Evolutionary conservation across 1,140 invertebrate species (phyloP), one percentile per base, ranked within the genome.

Genomic region (Macrobrachium rosenbergii): DNA sequence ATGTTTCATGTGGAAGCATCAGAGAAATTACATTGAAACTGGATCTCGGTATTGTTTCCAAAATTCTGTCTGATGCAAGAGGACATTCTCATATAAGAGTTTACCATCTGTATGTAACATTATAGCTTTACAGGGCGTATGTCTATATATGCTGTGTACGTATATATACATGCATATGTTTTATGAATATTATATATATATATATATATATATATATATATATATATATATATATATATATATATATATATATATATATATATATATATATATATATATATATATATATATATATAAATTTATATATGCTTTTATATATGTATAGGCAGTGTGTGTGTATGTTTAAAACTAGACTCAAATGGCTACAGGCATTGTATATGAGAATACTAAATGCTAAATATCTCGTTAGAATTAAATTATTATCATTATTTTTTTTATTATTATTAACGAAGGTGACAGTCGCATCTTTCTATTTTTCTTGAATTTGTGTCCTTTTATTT

Each of bases 201-300:
- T 12, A 21, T 69, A 21, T 69, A 69, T 21, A 69, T 69, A 23
- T 2, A 69, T 69, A 21, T 21, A 69, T 69, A 69, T 69, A 69
- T 69, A 69, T 69, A 69, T 69, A 69, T 69, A 69, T 69, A 69
- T 69, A 69, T 69, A 69, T 69, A 69, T 69, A 69, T 69, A 21
- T 69, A n/a, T 69, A 69, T 69, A 72, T 72, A 23, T 23, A 23
- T 72, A 23, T 72, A 23, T 72, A 23, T 23, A 23, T 23, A 23
- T 23, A 23, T 72, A 23, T 72, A 23, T 72, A 21, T 28, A 23
- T 72, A 23, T 72, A 23, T 72, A 23, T 72, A 23, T 72, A 23
- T 72, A 23, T 72, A 23, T 72, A 23, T 72, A 23, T 72, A 72
- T 72, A 28, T 23, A 23, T 23, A 21, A 23, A 72, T 72, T 23